Conservation (phyloP, 1,140 invertebrate genomes). For the Drosophila pruinosa region DNA sequence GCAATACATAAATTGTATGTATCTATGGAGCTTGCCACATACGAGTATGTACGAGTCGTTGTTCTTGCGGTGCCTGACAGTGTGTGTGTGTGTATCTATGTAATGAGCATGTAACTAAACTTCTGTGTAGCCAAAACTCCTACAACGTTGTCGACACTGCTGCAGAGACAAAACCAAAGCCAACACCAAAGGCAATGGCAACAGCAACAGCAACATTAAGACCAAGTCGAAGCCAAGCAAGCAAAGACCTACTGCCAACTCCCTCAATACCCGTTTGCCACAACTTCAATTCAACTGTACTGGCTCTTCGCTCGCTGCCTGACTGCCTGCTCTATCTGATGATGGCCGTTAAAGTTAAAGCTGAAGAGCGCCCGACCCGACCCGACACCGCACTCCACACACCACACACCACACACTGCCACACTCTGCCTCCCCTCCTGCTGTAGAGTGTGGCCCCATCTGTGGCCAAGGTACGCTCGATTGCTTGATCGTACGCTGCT, state of each 20-base stretch:
- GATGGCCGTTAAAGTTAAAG: conserved; percentile 78
- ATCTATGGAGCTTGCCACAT: conserved; percentile 53
- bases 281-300: conserved; percentile 77
- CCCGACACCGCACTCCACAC: conserved; percentile 52
- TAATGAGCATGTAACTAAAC: conserved; percentile 80
- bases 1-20: conserved; percentile 68
- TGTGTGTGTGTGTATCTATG: conserved; percentile 56
- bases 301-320: conserved; percentile 38
- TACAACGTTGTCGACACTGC: conserved; percentile 52
- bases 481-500: conserved; percentile 37
- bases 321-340: conserved; percentile 68
- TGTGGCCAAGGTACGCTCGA: conserved; percentile 35
- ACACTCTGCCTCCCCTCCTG: not conserved
- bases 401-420: not conserved
- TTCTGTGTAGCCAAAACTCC: conserved; percentile 79
- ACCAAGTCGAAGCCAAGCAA: conserved; percentile 12
- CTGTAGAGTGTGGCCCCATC: conserved; percentile 8
- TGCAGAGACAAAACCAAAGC: conserved; percentile 56
- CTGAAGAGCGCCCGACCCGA: conserved; percentile 75
- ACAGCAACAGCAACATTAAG: not conserved
- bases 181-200: conserved; percentile 11
- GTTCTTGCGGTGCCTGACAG: not conserved
- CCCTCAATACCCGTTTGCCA: conserved; percentile 74
- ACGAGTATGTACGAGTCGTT: conserved; percentile 57
- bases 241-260: conserved; percentile 53